These are phyloP conservation scores for Cyprinodon brontotheroides DNA, from an alignment of 2,113 vertebrate genomes.

Conservation along the genomic window DNA sequence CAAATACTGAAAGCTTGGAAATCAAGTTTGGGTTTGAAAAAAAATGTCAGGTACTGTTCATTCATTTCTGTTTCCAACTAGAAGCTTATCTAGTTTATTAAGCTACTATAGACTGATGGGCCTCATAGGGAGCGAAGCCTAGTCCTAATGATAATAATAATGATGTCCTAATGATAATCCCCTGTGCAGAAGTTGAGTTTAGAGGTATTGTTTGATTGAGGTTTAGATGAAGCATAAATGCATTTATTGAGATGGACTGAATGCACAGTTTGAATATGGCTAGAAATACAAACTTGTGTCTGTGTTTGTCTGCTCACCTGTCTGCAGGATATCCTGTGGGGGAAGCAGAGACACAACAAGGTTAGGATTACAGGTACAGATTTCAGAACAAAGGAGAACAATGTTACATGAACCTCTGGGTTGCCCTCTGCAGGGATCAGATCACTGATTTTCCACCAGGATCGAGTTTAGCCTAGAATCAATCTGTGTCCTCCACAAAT, in stretches of 20 bases:
- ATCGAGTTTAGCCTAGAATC: neutral
- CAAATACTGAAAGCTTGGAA: too few relatives aligned
- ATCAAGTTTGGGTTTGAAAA: too few relatives aligned
- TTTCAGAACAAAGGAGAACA: conserved; percentile 5
- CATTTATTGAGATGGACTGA: neutral
- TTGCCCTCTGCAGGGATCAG: conserved; percentile 1
- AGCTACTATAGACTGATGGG: too few relatives aligned
- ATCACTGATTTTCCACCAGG: conserved; percentile 2
- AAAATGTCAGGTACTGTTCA: too few relatives aligned
- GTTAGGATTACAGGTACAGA: conserved; percentile 45
- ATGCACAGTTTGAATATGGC: neutral
- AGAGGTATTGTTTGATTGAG: too few relatives aligned
- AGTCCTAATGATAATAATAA: too few relatives aligned
- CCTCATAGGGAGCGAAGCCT: too few relatives aligned
- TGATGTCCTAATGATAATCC: too few relatives aligned
- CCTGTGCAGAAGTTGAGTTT: too few relatives aligned
- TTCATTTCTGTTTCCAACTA: too few relatives aligned
- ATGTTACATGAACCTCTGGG: neutral
- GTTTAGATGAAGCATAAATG: too few relatives aligned
- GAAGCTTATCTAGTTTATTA: too few relatives aligned
- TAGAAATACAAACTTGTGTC: neutral
- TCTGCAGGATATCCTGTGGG: conserved; percentile 44
- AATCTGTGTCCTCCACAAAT: neutral
- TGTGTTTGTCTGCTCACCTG: conserved; percentile 43
- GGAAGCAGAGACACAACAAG: conserved; percentile 15